Evolutionary conservation across 2,888 invertebrate species (phyloP).

Genomic region (Tholera decimalis): DNA sequence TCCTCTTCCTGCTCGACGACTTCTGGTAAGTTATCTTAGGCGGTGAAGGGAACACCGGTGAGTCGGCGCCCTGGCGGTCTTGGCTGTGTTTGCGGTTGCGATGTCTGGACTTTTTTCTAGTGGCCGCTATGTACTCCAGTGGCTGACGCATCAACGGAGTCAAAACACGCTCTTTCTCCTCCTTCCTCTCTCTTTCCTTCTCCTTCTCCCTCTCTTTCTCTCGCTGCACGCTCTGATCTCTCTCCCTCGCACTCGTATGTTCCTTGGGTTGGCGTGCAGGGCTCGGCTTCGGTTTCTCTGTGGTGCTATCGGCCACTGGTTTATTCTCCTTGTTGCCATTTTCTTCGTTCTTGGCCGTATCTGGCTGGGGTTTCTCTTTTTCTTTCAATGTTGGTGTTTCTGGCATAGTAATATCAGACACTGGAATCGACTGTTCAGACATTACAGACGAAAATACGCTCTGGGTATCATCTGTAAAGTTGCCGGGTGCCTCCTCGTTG

Average conservation of each 20-base stretch:
- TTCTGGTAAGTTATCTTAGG: slow-evolving; percentile 92
- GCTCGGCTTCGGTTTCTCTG: slow-evolving; percentile 73
- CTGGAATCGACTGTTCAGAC: slow-evolving; percentile 94
- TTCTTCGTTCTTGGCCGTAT: slow-evolving; percentile 80
- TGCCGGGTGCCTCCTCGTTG: slow-evolving; percentile 92
- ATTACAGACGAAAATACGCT: slow-evolving; percentile 95
- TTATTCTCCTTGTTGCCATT: slow-evolving; percentile 81
- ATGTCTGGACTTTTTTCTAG: slow-evolving; percentile 93
- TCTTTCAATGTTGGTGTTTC: slow-evolving; percentile 90
- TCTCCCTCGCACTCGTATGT: slow-evolving; percentile 71
- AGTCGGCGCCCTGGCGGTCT: slow-evolving; percentile 93
- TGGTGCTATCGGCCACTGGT: slow-evolving; percentile 78
- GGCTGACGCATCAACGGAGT: slow-evolving; percentile 94
- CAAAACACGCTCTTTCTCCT: slow-evolving; percentile 89
- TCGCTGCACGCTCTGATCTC: slow-evolving; percentile 67
- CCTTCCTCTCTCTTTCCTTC: slow-evolving; percentile 74
- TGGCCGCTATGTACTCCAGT: slow-evolving; percentile 94
- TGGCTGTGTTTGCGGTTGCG: slow-evolving; percentile 93
- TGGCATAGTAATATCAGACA: slow-evolving; percentile 92
- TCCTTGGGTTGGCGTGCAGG: slow-evolving; percentile 70
- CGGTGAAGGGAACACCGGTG: slow-evolving; percentile 93
- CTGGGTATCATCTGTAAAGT: slow-evolving; percentile 94
- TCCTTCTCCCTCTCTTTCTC: slow-evolving; percentile 65
- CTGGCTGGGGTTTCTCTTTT: slow-evolving; percentile 75
- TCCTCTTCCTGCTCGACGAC: slow-evolving; percentile 90